Evolutionary conservation across 2,113 vertebrate species (phyloP).

Genomic region (Climacteris rufus): DNA sequence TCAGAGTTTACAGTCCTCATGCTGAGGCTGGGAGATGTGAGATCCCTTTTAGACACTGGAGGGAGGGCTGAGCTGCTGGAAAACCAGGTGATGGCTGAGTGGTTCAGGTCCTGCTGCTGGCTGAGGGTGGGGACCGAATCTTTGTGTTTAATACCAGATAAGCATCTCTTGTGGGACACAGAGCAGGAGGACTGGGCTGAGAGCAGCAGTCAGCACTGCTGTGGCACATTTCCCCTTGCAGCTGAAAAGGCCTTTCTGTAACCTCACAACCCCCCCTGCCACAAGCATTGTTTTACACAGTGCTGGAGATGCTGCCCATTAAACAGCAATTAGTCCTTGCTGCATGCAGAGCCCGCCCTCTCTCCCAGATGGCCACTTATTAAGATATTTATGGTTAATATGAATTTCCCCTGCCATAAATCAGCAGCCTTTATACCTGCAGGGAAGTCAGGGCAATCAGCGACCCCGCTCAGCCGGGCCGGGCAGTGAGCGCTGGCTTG

Average conservation of each 20-base stretch:
- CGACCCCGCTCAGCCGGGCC: background rate
- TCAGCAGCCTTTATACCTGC: conserved; percentile 42
- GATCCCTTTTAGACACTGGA: background rate
- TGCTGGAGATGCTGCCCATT: background rate
- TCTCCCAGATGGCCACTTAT: conserved; percentile 40
- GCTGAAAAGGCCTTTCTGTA: conserved; percentile 10
- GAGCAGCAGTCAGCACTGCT: background rate
- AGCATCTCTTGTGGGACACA: background rate
- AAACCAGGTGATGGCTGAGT: background rate
- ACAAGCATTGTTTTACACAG: background rate
- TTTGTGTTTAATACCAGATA: background rate
- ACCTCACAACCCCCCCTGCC: background rate
- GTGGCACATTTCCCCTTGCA: background rate
- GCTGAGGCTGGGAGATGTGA: accelerated
- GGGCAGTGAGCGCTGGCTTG: background rate
- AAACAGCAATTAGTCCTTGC: conserved; percentile 33
- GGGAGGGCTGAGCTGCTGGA: background rate
- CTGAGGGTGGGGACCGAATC: accelerated
- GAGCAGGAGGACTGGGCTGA: background rate
- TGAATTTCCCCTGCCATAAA: conserved; percentile 56
- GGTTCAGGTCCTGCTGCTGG: accelerated
- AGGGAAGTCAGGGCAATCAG: conserved; percentile 40
- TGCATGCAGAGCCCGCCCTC: background rate
- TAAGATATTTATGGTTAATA: conserved; percentile 62
- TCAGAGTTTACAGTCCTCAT: background rate